phyloP scores from a whole-genome alignment of 1,140 invertebrate genomes.

The Mizuhopecten yessoensis region DNA sequence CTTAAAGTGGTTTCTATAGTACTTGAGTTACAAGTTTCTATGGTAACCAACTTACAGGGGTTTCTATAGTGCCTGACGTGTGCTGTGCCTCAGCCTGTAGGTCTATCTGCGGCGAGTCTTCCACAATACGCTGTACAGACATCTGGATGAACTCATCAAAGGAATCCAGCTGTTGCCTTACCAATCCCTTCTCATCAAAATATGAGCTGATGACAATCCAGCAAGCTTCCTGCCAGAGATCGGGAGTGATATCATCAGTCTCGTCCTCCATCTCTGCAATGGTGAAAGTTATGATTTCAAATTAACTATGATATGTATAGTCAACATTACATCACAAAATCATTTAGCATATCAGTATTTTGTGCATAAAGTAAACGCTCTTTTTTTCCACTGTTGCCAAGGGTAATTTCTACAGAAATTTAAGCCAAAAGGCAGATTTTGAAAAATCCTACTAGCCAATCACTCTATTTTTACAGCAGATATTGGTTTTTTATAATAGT shows the following conservation, averaged over 20 bases:
- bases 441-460: no score
- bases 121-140: conserved; percentile 99
- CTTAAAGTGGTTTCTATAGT: no score
- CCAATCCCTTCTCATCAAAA: conserved; percentile 99
- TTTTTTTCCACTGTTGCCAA: no score
- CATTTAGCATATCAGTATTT: no score
- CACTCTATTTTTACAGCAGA: no score
- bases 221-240: conserved; percentile 99
- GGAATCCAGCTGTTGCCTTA: conserved; percentile 98
- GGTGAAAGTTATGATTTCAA: not conserved
- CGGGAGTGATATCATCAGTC: conserved; percentile 92
- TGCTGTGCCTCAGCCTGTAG: conserved; percentile 99
- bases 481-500: no score
- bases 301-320: not conserved
- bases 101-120: conserved; percentile 98
- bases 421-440: no score
- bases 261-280: conserved; percentile 75
- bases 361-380: no score
- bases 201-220: conserved; percentile 99
- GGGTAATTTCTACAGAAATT: no score
- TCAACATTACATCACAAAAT: no score
- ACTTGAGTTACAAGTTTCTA: no score
- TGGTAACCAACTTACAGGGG: conserved; percentile 90
- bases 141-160: conserved; percentile 99
- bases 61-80: conserved; percentile 95